These are phyloP conservation scores for Zosterops hypoxanthus DNA, from an alignment of 2,113 vertebrate genomes.

Conservation along the genomic window DNA sequence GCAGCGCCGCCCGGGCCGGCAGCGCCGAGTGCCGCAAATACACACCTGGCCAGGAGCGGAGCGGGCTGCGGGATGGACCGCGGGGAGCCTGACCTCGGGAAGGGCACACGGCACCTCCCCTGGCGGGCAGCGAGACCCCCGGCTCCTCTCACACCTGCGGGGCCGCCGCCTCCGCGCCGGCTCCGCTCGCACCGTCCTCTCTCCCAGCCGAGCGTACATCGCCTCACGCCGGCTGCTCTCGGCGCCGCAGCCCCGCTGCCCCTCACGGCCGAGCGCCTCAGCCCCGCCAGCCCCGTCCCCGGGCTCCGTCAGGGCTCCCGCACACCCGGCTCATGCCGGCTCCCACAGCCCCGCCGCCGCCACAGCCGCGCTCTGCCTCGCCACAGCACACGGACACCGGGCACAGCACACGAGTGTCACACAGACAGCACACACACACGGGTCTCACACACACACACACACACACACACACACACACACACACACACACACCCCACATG, in stretches of 20 bases:
- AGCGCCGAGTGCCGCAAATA: not conserved
- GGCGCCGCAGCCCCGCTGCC: not conserved
- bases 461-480: too few relatives aligned
- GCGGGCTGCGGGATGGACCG: not conserved
- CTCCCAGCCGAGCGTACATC: not conserved
- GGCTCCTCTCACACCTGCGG: not conserved
- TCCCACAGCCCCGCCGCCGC: not conserved
- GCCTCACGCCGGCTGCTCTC: not conserved
- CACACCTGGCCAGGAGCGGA: not conserved
- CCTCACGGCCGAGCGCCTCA: not conserved
- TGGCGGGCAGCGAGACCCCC: not conserved
- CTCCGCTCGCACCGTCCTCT: not conserved
- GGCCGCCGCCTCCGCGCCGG: not conserved
- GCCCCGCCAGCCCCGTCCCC: not conserved
- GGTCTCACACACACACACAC: too few relatives aligned
- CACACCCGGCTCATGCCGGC: not conserved
- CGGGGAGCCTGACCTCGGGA: not conserved
- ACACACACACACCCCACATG: too few relatives aligned
- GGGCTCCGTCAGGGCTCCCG: not conserved
- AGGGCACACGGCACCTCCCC: not conserved
- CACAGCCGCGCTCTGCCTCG: not conserved
- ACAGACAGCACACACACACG: not conserved
- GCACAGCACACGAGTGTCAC: not conserved
- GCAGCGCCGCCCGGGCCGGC: not conserved
- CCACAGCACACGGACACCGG: not conserved